Conservation (phyloP, 2,888 invertebrate genomes). For the Leuctra nigra region DNA sequence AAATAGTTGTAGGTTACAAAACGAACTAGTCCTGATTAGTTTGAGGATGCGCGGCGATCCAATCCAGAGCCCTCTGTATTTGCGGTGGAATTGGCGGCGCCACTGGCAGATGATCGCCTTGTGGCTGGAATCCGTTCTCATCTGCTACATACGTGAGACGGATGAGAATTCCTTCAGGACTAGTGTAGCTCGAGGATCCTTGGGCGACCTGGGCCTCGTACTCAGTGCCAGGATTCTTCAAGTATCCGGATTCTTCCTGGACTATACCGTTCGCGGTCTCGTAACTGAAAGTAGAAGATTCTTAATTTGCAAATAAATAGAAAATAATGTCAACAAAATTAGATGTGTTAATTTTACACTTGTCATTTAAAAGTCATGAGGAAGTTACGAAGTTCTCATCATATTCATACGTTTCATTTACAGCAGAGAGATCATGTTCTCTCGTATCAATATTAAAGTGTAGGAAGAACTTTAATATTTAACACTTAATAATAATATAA, state of each 20-base stretch:
- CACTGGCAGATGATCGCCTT: slow-evolving; percentile 71
- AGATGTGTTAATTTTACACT: no score
- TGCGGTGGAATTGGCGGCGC: slow-evolving; percentile 67
- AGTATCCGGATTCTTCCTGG: slow-evolving; percentile 50
- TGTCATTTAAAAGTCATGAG: no score
- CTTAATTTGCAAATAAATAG: no score
- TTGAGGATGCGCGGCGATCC: slow-evolving; percentile 33
- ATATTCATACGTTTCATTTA: no score
- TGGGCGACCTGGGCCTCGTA: slow-evolving; percentile 33
- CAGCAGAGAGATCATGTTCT: no score
- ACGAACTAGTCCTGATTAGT: no score
- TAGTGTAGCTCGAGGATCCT: slow-evolving; percentile 27
- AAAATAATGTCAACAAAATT: no score
- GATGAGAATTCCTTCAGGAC: slow-evolving; percentile 28
- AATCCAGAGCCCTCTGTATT: slow-evolving; percentile 53
- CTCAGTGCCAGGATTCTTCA: slow-evolving; percentile 50
- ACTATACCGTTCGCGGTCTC: slow-evolving; percentile 55
- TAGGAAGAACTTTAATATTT: no score
- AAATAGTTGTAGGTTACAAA: no score
- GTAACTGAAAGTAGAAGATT: slow-evolving; percentile 41
- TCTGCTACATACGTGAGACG: slow-evolving; percentile 55
- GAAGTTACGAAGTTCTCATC: no score
- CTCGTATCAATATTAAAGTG: no score
- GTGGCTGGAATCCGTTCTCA: slow-evolving; percentile 71
- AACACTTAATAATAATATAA: no score